phyloP scores from a whole-genome alignment of 2,113 vertebrate species.

The Sakesphorus luctuosus region DNA sequence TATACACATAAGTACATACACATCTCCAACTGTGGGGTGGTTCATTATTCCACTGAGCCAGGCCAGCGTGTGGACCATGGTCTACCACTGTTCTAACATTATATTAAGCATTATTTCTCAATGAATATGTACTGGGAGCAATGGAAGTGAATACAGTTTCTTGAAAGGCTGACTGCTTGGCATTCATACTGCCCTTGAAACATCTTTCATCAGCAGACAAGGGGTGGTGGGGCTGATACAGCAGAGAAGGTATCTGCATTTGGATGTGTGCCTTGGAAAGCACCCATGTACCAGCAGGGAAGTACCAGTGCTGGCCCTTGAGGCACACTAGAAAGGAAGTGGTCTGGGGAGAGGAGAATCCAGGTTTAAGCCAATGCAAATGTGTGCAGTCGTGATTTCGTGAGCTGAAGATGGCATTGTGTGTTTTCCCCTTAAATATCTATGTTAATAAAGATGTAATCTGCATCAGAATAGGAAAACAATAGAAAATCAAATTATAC shows the following conservation, averaged over 20 bases:
- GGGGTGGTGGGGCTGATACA: neutral
- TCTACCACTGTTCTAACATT: neutral
- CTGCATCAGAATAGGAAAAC: neutral
- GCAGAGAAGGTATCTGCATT: neutral
- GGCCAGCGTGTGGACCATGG: neutral
- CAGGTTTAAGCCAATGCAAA: neutral
- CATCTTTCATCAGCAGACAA: neutral
- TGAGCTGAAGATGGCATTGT: neutral
- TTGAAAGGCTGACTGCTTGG: neutral
- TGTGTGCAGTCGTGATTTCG: neutral
- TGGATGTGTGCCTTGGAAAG: neutral
- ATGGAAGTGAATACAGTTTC: neutral
- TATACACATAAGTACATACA: too few species aligned
- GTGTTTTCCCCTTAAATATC: neutral
- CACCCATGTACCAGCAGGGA: neutral
- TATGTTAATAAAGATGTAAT: neutral
- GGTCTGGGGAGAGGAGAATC: neutral
- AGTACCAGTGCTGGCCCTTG: neutral
- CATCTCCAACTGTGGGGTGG: fast-evolving
- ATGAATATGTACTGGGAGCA: neutral
- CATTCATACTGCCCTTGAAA: neutral
- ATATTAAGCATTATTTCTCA: neutral
- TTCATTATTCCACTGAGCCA: neutral
- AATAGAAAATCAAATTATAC: neutral
- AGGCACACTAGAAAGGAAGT: neutral